Evolutionary conservation across 2,888 invertebrate genomes (phyloP).

Genomic region (Polydesmus complanatus): DNA sequence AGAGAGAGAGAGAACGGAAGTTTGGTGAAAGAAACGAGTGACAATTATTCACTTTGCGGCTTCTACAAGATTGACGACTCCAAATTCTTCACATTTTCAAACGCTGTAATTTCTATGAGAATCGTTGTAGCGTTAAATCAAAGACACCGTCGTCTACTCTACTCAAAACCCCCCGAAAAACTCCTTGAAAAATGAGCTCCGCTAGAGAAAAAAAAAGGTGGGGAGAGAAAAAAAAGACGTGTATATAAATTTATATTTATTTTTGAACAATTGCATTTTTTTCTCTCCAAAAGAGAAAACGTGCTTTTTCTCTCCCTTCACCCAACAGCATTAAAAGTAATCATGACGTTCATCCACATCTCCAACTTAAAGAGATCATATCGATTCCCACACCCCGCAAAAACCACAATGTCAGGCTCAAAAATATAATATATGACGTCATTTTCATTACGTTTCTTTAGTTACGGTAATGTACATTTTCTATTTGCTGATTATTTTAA

Average conservation of each 20-base stretch:
- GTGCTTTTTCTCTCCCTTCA: neutral
- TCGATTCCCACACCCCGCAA: too few species aligned
- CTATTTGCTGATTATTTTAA: too few species aligned
- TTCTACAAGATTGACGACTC: neutral
- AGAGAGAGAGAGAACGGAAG: too few species aligned
- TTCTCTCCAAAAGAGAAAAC: neutral
- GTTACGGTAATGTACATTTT: too few species aligned
- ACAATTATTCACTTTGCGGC: neutral
- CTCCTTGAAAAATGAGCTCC: too few species aligned
- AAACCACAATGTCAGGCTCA: too few species aligned
- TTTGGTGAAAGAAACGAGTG: too few species aligned
- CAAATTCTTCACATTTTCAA: neutral
- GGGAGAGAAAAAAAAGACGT: neutral
- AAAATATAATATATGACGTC: too few species aligned
- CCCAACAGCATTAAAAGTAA: neutral
- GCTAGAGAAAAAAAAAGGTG: neutral
- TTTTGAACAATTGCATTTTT: neutral
- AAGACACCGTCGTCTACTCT: too few species aligned
- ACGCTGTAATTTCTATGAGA: neutral
- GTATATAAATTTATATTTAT: too few species aligned
- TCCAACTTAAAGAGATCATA: neutral
- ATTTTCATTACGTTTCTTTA: too few species aligned
- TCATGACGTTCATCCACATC: neutral
- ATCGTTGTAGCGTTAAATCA: neutral
- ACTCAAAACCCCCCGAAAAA: too few species aligned